Conservation (phyloP, 2,113 vertebrate genomes). For the Amblyopsis rosae region DNA sequence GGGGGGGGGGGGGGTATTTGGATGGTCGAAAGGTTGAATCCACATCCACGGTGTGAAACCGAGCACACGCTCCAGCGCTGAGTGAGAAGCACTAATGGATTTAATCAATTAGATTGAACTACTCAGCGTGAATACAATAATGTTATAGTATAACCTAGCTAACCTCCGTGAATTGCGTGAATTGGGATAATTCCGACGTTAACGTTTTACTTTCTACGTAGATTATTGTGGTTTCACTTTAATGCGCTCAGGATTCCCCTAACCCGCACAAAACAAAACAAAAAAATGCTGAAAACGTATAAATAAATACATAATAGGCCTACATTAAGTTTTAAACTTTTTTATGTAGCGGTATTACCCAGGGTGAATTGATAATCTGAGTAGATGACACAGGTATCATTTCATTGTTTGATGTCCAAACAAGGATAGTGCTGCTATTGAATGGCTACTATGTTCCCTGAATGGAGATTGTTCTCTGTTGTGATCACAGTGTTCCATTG, state of each 20-base stretch:
- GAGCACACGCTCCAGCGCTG: slow-evolving; percentile 47
- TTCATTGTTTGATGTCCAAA: slow-evolving; percentile 66
- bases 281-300: too few relatives aligned
- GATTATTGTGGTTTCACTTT: background rate
- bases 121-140: slow-evolving; percentile 80
- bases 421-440: slow-evolving; percentile 54
- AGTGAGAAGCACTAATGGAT: slow-evolving; percentile 70
- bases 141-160: slow-evolving; percentile 69
- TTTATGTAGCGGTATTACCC: background rate
- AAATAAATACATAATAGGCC: too few relatives aligned
- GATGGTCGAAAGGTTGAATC: slow-evolving; percentile 70
- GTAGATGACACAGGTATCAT: slow-evolving; percentile 53
- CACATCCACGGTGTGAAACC: slow-evolving; percentile 67
- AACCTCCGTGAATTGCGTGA: slow-evolving; percentile 15
- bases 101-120: slow-evolving; percentile 73
- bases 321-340: background rate
- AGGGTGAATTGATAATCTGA: slow-evolving; percentile 42
- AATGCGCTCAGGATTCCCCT: background rate
- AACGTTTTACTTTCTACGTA: background rate
- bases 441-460: slow-evolving; percentile 70
- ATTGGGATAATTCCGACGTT: too few relatives aligned
- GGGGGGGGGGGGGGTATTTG: too few relatives aligned
- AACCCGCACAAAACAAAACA: too few relatives aligned
- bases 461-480: slow-evolving; percentile 74
- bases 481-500: slow-evolving; percentile 79